phyloP scores from a whole-genome alignment of 2,113 vertebrate genomes.

The Pollimyrus isidori region DNA sequence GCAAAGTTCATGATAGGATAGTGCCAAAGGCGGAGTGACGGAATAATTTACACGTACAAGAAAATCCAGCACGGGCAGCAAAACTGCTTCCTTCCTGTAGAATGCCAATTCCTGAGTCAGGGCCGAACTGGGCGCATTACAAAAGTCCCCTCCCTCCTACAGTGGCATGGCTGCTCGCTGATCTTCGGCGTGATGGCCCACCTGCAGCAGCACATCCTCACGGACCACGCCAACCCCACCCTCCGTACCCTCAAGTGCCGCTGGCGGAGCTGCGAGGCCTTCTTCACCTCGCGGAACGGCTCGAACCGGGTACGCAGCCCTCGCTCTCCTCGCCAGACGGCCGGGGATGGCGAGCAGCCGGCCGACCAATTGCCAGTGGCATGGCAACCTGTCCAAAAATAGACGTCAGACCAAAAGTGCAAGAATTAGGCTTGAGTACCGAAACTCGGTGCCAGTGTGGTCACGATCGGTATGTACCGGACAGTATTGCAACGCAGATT shows the following conservation, averaged over 20 bases:
- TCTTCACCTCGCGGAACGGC: conserved; percentile 73
- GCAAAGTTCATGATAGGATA: background rate
- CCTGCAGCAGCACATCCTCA: conserved; percentile 83
- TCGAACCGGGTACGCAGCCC: conserved; percentile 74
- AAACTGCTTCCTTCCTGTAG: background rate
- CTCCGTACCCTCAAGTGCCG: conserved; percentile 81
- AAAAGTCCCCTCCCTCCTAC: background rate
- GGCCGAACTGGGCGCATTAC: background rate
- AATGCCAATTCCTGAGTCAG: background rate
- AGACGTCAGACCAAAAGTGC: background rate
- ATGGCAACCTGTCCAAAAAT: background rate
- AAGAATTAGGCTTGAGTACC: too few species aligned
- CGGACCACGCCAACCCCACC: conserved; percentile 69
- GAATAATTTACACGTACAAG: background rate
- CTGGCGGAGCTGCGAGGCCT: conserved; percentile 89
- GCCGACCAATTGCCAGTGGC: background rate
- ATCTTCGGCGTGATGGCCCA: conserved; percentile 84
- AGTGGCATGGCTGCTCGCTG: conserved; percentile 95
- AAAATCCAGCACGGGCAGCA: background rate
- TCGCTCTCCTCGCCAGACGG: background rate
- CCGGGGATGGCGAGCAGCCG: background rate
- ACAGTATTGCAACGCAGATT: background rate
- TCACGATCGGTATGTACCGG: too few species aligned
- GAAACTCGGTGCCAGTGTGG: too few species aligned
- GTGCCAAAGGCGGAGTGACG: background rate